A percentile compares a stretch with the other conserved stretches of the same genome.
phyloP scores from a whole-genome alignment of 2,888 invertebrate species.

The Pyrgus malvae region DNA sequence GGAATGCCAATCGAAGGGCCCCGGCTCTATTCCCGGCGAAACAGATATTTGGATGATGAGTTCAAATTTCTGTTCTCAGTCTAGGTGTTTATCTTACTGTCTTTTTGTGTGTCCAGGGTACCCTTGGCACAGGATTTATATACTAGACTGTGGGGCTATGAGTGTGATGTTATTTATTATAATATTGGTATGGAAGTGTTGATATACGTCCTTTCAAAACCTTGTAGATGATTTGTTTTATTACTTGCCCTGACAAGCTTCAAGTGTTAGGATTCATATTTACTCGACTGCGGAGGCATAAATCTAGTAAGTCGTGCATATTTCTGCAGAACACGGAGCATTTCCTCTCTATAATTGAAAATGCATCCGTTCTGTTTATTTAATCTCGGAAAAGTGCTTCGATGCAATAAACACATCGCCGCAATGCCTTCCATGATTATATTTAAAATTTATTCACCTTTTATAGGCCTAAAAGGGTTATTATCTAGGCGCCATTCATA shows the following conservation, averaged over 20 bases:
- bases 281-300: slow-evolving; percentile 8
- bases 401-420: slow-evolving; percentile 21
- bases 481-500: no score
- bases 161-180: no score
- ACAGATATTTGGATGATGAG: no score
- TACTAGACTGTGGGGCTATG: no score
- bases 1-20: no score
- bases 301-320: slow-evolving; percentile 18
- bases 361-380: slow-evolving; percentile 49
- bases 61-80: no score
- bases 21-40: no score
- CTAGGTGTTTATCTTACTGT: no score
- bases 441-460: slow-evolving; percentile 7
- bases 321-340: slow-evolving; percentile 25
- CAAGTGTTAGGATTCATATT: slow-evolving; percentile 13
- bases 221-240: slow-evolving; percentile 4
- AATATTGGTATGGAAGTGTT: no score
- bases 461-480: slow-evolving; percentile 7
- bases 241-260: background rate
- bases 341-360: slow-evolving; percentile 55
- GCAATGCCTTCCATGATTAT: slow-evolving; percentile 7
- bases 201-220: background rate
- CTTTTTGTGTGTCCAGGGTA: no score
- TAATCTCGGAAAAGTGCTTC: slow-evolving; percentile 39
- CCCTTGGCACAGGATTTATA: no score